A percentile compares a stretch with the other conserved stretches of the same genome.
Conservation (phyloP, 2,888 invertebrate species). For the Caprella mutica region DNA sequence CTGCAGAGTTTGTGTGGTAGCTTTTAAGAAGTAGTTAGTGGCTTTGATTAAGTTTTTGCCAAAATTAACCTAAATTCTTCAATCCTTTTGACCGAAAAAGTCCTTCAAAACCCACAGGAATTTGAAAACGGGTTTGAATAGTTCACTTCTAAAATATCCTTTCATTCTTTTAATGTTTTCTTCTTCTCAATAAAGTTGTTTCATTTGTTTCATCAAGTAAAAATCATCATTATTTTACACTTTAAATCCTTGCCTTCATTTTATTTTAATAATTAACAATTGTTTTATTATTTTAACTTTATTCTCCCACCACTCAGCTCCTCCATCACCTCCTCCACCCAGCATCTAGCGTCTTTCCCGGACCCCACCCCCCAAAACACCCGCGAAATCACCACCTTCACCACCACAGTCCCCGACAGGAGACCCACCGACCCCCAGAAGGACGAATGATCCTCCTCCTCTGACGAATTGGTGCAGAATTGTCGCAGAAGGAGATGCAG, state of each 20-base stretch:
- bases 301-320: constrained; percentile 9
- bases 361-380: constrained; percentile 2
- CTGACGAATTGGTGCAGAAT: constrained; percentile 32
- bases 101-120: too few relatives aligned
- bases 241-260: neutral
- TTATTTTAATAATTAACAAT: neutral
- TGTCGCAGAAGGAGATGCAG: constrained; percentile 32
- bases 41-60: too few relatives aligned
- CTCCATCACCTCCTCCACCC: constrained; percentile 5
- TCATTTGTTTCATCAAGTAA: too few relatives aligned
- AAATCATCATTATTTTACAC: neutral
- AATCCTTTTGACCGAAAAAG: too few relatives aligned
- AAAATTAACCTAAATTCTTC: too few relatives aligned
- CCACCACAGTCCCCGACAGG: constrained; percentile 11
- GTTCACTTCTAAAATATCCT: too few relatives aligned
- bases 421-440: constrained; percentile 4
- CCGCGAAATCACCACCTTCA: constrained; percentile 12
- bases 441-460: constrained; percentile 30
- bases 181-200: too few relatives aligned
- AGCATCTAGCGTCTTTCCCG: too few relatives aligned
- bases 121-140: too few relatives aligned
- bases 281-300: neutral
- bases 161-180: too few relatives aligned
- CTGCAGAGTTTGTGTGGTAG: too few relatives aligned
- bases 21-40: too few relatives aligned